phyloP scores from a whole-genome alignment of 1,140 invertebrate genomes.

The Cyrtorhinus lividipennis region DNA sequence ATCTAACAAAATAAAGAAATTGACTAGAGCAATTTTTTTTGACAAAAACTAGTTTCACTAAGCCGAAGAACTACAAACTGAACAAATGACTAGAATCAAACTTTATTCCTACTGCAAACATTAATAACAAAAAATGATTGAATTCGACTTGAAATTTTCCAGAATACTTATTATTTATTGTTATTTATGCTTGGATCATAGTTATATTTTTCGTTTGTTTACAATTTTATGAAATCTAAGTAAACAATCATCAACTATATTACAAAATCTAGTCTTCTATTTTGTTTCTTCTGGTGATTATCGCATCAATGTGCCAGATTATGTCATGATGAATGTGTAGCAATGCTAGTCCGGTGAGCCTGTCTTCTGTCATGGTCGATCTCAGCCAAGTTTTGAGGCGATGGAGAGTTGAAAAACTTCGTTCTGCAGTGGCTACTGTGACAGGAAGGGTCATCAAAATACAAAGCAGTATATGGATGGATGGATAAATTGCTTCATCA shows the following conservation, averaged over 20 bases:
- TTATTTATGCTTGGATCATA: neutral
- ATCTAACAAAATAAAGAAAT: too few species aligned
- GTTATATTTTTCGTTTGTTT: too few species aligned
- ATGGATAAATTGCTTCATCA: neutral
- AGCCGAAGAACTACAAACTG: too few species aligned
- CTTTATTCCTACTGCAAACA: too few species aligned
- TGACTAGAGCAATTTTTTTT: too few species aligned
- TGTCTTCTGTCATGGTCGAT: neutral
- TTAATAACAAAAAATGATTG: too few species aligned
- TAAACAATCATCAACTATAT: too few species aligned
- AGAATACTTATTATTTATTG: neutral
- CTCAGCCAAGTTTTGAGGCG: neutral
- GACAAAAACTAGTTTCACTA: too few species aligned
- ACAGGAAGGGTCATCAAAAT: neutral
- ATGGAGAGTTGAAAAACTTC: neutral
- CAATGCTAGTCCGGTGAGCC: neutral
- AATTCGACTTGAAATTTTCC: neutral
- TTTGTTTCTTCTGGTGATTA: neutral
- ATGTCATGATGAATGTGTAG: neutral
- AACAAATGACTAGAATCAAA: too few species aligned
- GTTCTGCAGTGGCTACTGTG: neutral
- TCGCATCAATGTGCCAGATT: neutral
- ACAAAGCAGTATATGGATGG: neutral
- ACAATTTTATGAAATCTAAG: too few species aligned
- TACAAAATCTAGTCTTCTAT: neutral